Evolutionary conservation across 2,888 invertebrate genomes (phyloP).

Genomic region (Stictocephala bisonia): DNA sequence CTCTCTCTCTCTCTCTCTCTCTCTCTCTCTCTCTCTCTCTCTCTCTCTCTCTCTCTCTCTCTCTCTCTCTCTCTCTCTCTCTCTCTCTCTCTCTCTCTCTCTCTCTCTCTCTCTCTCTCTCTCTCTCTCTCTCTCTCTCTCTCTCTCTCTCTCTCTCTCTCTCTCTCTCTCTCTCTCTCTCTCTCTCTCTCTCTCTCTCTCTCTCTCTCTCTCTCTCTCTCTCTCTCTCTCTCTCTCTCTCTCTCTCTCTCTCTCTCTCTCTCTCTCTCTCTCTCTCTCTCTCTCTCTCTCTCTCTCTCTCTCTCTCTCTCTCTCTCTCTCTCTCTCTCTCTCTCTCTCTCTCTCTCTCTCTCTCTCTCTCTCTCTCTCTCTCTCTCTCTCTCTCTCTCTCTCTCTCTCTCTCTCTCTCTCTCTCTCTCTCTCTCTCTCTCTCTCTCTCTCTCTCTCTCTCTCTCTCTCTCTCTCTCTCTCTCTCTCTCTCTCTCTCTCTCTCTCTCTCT

Average conservation of each 20-base stretch:
- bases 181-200: constrained; percentile 8
- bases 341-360: background rate
- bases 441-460: background rate
- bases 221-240: background rate
- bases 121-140: constrained; percentile 23
- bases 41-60: constrained; percentile 38
- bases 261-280: background rate
- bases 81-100: constrained; percentile 38
- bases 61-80: constrained; percentile 38
- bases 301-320: background rate
- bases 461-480: background rate
- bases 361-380: background rate
- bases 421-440: background rate
- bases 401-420: background rate
- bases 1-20: constrained; percentile 38
- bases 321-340: background rate
- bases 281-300: background rate
- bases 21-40: constrained; percentile 36
- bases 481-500: background rate
- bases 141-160: constrained; percentile 12
- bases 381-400: background rate
- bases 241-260: background rate
- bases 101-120: constrained; percentile 38
- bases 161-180: constrained; percentile 12
- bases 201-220: constrained; percentile 8